Percentiles rank a stretch among this genome's conserved stretches.
Evolutionary conservation across 2,888 invertebrate species (phyloP).

Genomic region (Sericinus montela): DNA sequence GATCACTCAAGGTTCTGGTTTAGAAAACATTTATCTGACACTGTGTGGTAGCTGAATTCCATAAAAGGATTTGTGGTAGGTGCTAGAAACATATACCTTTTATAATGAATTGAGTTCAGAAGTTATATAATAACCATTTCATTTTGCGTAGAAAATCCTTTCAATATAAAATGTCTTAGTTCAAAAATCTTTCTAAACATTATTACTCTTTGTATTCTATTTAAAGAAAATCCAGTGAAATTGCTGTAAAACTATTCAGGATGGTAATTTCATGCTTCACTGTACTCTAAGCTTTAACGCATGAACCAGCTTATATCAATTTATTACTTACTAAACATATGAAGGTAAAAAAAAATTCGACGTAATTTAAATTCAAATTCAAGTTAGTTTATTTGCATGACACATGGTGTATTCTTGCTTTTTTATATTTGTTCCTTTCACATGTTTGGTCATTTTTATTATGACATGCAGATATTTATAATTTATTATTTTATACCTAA

Average conservation of each 20-base stretch:
- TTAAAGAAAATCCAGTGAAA: background rate
- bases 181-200: background rate
- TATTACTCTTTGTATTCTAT: too few species aligned
- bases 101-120: too few species aligned
- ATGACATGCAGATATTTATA: too few species aligned
- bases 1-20: background rate
- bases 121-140: background rate
- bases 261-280: slow-evolving; percentile 1
- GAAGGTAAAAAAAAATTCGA: background rate
- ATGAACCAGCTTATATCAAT: background rate
- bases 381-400: too few species aligned
- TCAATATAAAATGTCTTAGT: background rate
- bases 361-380: background rate
- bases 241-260: background rate
- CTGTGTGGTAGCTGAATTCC: background rate
- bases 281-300: background rate
- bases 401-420: too few species aligned
- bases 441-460: too few species aligned
- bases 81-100: too few species aligned
- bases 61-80: background rate
- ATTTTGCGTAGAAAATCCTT: background rate
- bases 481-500: too few species aligned
- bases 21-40: background rate
- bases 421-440: too few species aligned
- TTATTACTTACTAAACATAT: background rate